These are phyloP conservation scores for Drosophila merina DNA, from an alignment of 2,888 invertebrate species.

Conservation along the genomic window DNA sequence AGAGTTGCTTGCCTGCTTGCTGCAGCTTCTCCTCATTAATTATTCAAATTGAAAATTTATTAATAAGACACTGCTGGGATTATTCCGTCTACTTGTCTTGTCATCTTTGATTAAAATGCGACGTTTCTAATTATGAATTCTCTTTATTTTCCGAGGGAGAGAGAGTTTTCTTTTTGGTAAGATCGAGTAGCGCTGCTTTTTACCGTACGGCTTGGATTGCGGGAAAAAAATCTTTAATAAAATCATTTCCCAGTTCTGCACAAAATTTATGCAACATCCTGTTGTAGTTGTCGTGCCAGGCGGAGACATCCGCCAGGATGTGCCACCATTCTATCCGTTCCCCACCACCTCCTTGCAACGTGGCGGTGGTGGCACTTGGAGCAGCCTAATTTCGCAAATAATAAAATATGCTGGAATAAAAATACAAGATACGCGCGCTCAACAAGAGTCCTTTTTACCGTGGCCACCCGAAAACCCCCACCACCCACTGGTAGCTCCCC, in stretches of 20 bases:
- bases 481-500: background rate
- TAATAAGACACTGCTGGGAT: conserved; percentile 26
- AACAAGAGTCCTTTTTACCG: background rate
- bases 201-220: no score
- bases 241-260: conserved; percentile 26
- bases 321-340: conserved; percentile 7
- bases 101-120: background rate
- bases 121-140: background rate
- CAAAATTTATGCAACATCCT: conserved; percentile 60
- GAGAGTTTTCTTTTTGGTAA: background rate
- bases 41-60: conserved; percentile 38
- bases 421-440: conserved; percentile 40
- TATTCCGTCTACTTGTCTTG: conserved; percentile 5
- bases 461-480: background rate
- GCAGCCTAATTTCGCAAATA: conserved; percentile 68
- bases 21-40: conserved; percentile 15
- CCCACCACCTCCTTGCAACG: conserved; percentile 7
- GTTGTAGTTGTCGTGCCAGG: conserved; percentile 58
- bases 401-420: conserved; percentile 70
- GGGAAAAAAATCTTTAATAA: no score
- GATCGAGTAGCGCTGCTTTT: no score
- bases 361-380: conserved; percentile 33
- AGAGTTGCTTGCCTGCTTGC: no score
- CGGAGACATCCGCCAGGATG: conserved; percentile 44
- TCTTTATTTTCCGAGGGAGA: background rate